Base-by-base conservation (phyloP, 2,113 vertebrate genomes). In the Orcinus orca region DNA sequence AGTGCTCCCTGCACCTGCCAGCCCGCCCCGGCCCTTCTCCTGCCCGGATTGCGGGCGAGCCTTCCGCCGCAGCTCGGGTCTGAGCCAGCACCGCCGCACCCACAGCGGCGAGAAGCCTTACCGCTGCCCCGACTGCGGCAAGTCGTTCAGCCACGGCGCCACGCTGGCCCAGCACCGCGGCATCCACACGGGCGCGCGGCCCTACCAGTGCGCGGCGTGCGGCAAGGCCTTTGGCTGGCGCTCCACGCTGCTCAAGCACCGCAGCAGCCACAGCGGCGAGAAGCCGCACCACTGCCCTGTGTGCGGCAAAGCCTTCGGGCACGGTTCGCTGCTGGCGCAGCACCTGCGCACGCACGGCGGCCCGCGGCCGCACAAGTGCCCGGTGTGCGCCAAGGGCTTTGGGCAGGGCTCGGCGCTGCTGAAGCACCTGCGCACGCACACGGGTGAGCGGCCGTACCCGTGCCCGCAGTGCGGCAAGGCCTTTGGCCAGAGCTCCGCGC, bases 101-200 rank as follows among this genome's bases (percentile, higher is more conserved):
- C 99, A 99, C 98, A 97, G 99, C 36, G 99, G 99, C 0, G 99
- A 99, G 68, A 98, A 98, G 93, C 99, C 99, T 0, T 99, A 99
- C 97, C 98, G 98, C 73, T 99, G 99, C 88, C 98, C 99, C 0
- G 96, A 97, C 80, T 98, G 98, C 1, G 98, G 97, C 96, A 98
- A 98, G 90, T 95, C 98, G 1, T 99, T 99, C 41, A 98, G 98
- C 60, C 97, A 99, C 62, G 98, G 99, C 11, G 99, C 99, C 90
- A 99, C 99, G 4, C 98, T 99, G 98, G 98, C 98, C 1, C 99
- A 99, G 96, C 99, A 99, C 97, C 98, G 98, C 26, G 99, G 99
- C 73, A 98, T 98, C 90, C 99, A 99, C 98, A 98, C 97, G 0
- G 98, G 98, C 0, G 98, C 97, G 0, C 92, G 97, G 53, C 98